phyloP scores from a whole-genome alignment of 2,888 invertebrate species.

The Listrodromus nycthemerus region DNA sequence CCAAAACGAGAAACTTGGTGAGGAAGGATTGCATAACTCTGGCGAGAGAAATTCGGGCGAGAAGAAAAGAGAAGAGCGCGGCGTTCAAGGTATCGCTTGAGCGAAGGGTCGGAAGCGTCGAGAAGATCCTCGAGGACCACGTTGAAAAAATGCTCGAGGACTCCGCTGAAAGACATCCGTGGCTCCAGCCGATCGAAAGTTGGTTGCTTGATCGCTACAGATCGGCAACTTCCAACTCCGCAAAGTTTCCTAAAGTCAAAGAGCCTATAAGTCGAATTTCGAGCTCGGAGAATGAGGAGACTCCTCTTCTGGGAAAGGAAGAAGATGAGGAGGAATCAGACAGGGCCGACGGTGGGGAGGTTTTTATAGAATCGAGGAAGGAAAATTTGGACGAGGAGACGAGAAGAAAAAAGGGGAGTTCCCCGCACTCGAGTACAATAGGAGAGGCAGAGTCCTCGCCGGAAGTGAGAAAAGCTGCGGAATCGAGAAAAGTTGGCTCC shows the following conservation, averaged over 20 bases:
- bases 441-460: not conserved
- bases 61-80: slow-evolving; percentile 57
- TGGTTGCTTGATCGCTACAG: slow-evolving; percentile 75
- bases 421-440: not conserved
- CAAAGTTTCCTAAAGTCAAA: not conserved
- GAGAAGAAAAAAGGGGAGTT: not conserved
- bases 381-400: not conserved
- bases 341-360: not conserved
- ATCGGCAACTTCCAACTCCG: slow-evolving; percentile 45
- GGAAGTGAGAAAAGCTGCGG: slow-evolving; percentile 18
- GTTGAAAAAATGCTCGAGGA: slow-evolving; percentile 76
- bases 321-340: slow-evolving; percentile 5
- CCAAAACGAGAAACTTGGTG: slow-evolving; percentile 57
- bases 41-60: slow-evolving; percentile 56
- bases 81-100: slow-evolving; percentile 65
- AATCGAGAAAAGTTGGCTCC: slow-evolving; percentile 4
- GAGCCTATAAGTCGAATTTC: not conserved
- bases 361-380: slow-evolving; percentile 32
- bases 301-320: not conserved
- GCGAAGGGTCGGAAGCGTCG: slow-evolving; percentile 67
- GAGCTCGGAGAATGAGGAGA: slow-evolving; percentile 39
- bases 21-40: slow-evolving; percentile 60
- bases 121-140: slow-evolving; percentile 67
- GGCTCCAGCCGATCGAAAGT: slow-evolving; percentile 77
- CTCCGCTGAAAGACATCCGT: slow-evolving; percentile 76